Conservation (phyloP, 2,888 invertebrate genomes). For the Dromius quadrimaculatus region DNA sequence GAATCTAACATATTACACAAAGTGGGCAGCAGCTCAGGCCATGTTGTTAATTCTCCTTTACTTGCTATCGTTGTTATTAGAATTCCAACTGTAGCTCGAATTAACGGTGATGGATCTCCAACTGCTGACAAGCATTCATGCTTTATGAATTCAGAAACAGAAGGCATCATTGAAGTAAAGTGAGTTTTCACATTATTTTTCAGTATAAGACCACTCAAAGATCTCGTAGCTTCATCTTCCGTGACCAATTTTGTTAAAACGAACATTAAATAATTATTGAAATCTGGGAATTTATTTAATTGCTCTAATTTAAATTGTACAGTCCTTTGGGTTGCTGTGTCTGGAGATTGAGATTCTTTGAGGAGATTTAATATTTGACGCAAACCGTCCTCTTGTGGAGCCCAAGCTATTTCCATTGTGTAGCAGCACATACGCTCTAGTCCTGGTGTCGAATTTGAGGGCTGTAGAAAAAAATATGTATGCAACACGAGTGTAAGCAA, state of each 20-base stretch:
- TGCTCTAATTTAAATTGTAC: conserved; percentile 99
- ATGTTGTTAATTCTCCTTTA: conserved; percentile 88
- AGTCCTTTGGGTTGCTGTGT: conserved; percentile 94
- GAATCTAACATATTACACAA: conserved; percentile 95
- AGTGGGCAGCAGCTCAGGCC: conserved; percentile 95
- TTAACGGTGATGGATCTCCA: conserved; percentile 94
- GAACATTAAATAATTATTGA: conserved; percentile 98
- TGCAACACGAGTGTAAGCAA: too few species aligned
- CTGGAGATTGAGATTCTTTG: conserved; percentile 98
- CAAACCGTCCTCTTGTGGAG: conserved; percentile 96
- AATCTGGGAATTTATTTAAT: conserved; percentile 97
- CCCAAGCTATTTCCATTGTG: conserved; percentile 85
- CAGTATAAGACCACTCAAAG: conserved; percentile 95
- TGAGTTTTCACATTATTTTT: conserved; percentile 98
- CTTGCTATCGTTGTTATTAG: conserved; percentile 97
- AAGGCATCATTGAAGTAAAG: conserved; percentile 88
- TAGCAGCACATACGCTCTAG: conserved; percentile 41
- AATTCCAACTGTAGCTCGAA: conserved; percentile 97
- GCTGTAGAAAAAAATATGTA: too few species aligned
- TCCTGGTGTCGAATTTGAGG: too few species aligned
- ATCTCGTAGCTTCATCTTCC: conserved; percentile 97
- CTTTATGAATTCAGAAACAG: conserved; percentile 95
- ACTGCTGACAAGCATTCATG: conserved; percentile 95
- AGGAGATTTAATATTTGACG: conserved; percentile 96
- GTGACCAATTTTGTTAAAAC: conserved; percentile 94